These are phyloP conservation scores for Rhagoletis zephyria DNA, from an alignment of 1,140 invertebrate genomes.

Conservation along the genomic window DNA sequence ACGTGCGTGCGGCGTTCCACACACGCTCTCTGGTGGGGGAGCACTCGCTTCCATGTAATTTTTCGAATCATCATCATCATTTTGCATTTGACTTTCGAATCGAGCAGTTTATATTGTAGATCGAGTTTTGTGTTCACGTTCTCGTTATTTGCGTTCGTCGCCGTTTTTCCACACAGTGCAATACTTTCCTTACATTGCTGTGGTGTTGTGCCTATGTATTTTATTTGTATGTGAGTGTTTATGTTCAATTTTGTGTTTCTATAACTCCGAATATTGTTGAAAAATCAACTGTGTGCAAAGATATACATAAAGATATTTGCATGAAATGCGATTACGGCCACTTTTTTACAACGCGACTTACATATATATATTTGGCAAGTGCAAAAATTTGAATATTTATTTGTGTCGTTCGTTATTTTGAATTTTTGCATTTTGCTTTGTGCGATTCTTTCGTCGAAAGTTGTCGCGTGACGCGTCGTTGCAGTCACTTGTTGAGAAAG, in stretches of 20 bases:
- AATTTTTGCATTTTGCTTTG: constrained; percentile 35
- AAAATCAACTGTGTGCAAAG: background rate
- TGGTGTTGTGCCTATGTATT: background rate
- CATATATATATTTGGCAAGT: background rate
- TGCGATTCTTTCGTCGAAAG: constrained; percentile 44
- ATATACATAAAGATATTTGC: background rate
- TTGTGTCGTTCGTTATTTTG: constrained; percentile 44
- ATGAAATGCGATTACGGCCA: background rate
- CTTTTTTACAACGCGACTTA: background rate
- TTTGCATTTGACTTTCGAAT: constrained; percentile 50
- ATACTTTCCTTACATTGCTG: constrained; percentile 7
- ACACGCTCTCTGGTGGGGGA: background rate
- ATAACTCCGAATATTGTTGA: background rate
- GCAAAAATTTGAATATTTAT: constrained; percentile 31
- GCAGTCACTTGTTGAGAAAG: constrained; percentile 50
- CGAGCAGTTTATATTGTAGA: constrained; percentile 42
- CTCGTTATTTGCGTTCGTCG: constrained; percentile 17
- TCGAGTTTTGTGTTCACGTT: constrained; percentile 35
- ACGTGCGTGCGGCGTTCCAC: background rate
- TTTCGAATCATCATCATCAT: constrained; percentile 46
- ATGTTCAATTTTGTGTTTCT: background rate
- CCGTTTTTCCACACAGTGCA: constrained; percentile 43
- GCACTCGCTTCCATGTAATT: constrained; percentile 28
- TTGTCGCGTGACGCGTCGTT: constrained; percentile 31
- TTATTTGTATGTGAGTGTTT: constrained; percentile 26